These are phyloP conservation scores for Fregetta grallaria DNA, from an alignment of 2,113 vertebrate genomes.

Conservation along the genomic window DNA sequence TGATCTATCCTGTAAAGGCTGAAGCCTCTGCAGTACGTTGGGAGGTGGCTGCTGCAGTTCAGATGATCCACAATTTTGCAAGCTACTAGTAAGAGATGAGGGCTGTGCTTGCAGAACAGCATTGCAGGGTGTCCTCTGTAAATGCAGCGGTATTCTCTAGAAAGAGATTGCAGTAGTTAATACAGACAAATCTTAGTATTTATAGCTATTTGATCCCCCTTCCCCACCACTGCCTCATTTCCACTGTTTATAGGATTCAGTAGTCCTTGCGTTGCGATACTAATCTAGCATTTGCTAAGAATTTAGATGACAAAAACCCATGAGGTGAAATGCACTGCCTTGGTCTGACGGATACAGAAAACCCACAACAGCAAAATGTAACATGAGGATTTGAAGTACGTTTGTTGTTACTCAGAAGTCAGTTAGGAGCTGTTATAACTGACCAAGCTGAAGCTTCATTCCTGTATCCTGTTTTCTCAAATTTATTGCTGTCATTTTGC, in stretches of 20 bases:
- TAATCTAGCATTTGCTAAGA: background rate
- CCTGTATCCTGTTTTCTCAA: background rate
- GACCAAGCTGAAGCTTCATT: background rate
- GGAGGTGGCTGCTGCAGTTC: background rate
- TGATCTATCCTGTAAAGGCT: background rate
- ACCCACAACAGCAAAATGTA: background rate
- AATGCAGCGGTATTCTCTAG: background rate
- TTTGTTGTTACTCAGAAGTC: background rate
- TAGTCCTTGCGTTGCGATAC: background rate
- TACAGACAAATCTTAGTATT: background rate
- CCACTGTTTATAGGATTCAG: background rate
- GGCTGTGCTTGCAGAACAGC: slow-evolving; percentile 9
- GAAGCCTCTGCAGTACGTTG: background rate
- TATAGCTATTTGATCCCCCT: background rate
- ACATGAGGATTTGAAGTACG: background rate
- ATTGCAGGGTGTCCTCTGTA: background rate
- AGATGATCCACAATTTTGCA: background rate
- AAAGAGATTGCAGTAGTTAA: background rate
- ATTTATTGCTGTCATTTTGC: background rate
- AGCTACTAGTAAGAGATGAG: background rate
- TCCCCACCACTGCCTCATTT: background rate
- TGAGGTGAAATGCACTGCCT: background rate
- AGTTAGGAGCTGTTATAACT: background rate
- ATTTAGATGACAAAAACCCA: background rate
- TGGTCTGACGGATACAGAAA: background rate